Evolutionary conservation across 2,888 invertebrate species (phyloP), one percentile per base, ranked within the genome.

Genomic region (Lypha dubia): DNA sequence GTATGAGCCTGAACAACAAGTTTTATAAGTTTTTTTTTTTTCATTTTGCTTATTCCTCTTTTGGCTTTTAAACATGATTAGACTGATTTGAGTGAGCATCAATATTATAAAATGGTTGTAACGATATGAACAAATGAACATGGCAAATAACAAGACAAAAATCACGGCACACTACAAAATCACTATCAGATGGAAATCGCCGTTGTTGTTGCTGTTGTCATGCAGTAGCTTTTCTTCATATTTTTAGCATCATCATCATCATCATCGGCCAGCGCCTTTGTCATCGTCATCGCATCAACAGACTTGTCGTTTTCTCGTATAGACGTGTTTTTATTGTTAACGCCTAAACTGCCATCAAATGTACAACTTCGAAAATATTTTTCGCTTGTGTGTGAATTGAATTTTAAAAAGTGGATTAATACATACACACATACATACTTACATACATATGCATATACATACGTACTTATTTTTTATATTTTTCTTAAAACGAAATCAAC

Each of bases 21-120:
- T 62, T 74, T 63, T 35, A 15, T 20, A 24, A 20, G 38, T 17
- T 0, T 17, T 17, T 15, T 35, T 58, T 46, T 28, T n/a, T 35
- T n/a, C n/a, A n/a, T n/a, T 51, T 24, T 8, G 32, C 41, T 24
- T 17, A 13, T 56, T 65, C 35, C 46, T 49, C 56, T 46, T 79
- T 80, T 75, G 70, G 65, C 68, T 51, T 80, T 76, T 71, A 67
- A 80, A 84, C 80, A 81, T 80, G 84, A 84, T 84, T 84, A 84
- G 76, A 81, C 76, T 71, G 80, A 84, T 76, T 80, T 84, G 60
- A 73, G 84, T 84, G 60, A 73, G 84, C 73, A 77, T 67, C 80
- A 38, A 80, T 84, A 49, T 71, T 51, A 56, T 60, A 68, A 80
- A 75, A 76, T 58, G 67, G 38, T 56, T 68, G 73, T 58, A 73